Evolutionary conservation across 2,113 vertebrate species (phyloP).

Genomic region (Myiopsitta monachus): DNA sequence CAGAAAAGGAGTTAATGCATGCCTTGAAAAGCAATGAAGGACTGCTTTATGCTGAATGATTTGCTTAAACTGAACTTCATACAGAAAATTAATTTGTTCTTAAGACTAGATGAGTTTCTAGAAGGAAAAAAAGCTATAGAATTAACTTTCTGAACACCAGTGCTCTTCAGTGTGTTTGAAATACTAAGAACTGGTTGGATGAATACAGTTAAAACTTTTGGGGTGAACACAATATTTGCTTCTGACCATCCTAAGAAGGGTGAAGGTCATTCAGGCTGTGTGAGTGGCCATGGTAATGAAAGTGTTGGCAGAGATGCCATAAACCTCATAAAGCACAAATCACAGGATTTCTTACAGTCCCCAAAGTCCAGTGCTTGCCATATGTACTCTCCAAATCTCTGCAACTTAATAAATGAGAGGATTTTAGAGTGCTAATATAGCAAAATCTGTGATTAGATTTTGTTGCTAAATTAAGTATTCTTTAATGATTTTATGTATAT

Average conservation of each 20-base stretch:
- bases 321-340: background rate
- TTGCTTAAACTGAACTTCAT: slow-evolving; percentile 76
- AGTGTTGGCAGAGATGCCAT: background rate
- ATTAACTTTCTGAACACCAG: background rate
- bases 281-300: background rate
- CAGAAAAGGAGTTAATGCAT: slow-evolving; percentile 68
- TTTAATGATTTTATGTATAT: background rate
- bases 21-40: slow-evolving; percentile 51
- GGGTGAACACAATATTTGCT: background rate
- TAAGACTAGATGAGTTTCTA: slow-evolving; percentile 43
- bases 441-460: background rate
- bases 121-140: background rate
- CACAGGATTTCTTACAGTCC: background rate
- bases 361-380: background rate
- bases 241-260: background rate
- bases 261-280: background rate
- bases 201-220: background rate
- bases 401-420: background rate
- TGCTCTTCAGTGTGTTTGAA: background rate
- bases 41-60: slow-evolving; percentile 73
- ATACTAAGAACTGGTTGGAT: background rate
- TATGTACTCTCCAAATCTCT: background rate
- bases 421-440: background rate
- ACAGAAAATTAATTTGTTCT: slow-evolving; percentile 75
- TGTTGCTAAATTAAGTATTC: background rate